Conservation (phyloP, 2,797 vertebrate species). For the Holocentrus rufus region DNA sequence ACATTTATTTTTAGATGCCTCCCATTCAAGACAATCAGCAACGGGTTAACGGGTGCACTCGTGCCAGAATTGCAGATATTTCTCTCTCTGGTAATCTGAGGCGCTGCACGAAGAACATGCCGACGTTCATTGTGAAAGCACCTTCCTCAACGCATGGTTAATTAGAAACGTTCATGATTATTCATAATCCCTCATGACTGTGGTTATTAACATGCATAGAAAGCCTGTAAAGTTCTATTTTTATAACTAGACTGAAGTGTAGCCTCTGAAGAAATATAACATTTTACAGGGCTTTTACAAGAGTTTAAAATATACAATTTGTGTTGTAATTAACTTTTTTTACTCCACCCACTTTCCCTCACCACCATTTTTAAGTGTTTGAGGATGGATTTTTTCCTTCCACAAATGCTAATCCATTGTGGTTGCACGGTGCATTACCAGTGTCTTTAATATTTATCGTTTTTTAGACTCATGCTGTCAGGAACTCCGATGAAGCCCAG, state of each 20-base stretch:
- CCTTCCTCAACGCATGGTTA: not conserved
- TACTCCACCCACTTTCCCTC: not conserved
- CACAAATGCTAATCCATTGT: no score
- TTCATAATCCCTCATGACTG: no score
- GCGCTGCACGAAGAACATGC: not conserved
- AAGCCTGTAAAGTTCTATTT: not conserved
- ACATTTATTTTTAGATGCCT: conserved; percentile 82
- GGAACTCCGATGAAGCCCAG: conserved; percentile 1
- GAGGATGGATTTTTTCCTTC: no score
- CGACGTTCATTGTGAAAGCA: not conserved
- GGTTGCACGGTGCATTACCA: not conserved
- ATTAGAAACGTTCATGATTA: not conserved
- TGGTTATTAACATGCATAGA: conserved; percentile 7
- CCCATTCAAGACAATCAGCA: conserved; percentile 71
- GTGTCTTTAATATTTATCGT: not conserved
- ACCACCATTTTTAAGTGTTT: no score
- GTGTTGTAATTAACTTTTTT: no score
- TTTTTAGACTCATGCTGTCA: not conserved
- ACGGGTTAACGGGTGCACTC: conserved; percentile 71
- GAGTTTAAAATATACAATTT: not conserved
- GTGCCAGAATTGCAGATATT: conserved; percentile 53
- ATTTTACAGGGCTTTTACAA: not conserved
- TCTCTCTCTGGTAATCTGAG: conserved; percentile 32
- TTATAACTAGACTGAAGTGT: not conserved
- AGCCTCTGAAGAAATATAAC: not conserved